Conservation (phyloP, 2,888 invertebrate species). For the Trissoscelio sp. region DNA sequence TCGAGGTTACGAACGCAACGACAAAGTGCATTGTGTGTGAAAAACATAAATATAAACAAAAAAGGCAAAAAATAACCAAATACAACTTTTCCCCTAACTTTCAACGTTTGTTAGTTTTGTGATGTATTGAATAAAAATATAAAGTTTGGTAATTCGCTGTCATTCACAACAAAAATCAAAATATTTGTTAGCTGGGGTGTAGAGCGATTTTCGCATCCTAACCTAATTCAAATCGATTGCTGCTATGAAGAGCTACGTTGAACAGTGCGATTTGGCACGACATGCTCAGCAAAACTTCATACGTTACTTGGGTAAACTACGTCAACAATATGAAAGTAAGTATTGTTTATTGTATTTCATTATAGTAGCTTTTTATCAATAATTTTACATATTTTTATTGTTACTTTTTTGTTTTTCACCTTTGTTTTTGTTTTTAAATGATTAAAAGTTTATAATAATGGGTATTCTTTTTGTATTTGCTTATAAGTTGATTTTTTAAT, state of each 20-base stretch:
- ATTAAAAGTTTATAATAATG: too few species aligned
- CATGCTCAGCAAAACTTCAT: conserved; percentile 70
- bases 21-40: conserved; percentile 49
- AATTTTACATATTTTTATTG: not conserved
- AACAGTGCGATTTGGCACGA: conserved; percentile 70
- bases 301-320: conserved; percentile 67
- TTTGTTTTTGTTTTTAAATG: too few species aligned
- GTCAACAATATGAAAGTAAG: conserved; percentile 75
- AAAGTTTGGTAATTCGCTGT: conserved; percentile 51
- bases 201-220: conserved; percentile 26
- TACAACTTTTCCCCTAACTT: conserved; percentile 20
- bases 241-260: conserved; percentile 62
- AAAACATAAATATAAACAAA: conserved; percentile 53
- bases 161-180: conserved; percentile 32
- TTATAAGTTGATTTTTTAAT: too few species aligned
- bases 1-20: conserved; percentile 23
- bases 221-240: conserved; percentile 40
- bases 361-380: not conserved
- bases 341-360: conserved; percentile 54
- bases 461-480: too few species aligned
- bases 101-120: conserved; percentile 58
- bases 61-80: conserved; percentile 8
- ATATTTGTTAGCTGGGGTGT: conserved; percentile 2
- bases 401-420: too few species aligned
- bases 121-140: conserved; percentile 69